phyloP scores from a whole-genome alignment of 35 echinoderm and acorn worm genomes.

The Antedon bifida region DNA sequence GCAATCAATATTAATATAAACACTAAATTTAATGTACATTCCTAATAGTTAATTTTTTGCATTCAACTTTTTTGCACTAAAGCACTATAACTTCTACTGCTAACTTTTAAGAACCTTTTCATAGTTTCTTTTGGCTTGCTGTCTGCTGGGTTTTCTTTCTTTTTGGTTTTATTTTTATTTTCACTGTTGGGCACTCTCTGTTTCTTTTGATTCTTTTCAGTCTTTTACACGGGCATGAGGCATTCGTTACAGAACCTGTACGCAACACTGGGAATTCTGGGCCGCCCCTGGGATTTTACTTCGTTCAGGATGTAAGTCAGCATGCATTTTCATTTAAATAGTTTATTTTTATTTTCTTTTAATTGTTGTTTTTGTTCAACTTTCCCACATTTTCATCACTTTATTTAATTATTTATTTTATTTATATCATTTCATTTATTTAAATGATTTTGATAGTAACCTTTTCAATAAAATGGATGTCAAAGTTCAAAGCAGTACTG shows the following conservation, averaged over 20 bases:
- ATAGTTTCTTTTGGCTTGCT: neutral
- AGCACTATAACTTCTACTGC: no score
- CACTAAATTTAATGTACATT: no score
- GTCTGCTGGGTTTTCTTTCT: neutral
- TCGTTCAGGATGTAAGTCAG: conserved; percentile 98
- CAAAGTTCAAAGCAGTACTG: no score
- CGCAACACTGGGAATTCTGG: conserved; percentile 30
- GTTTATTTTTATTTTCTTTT: neutral
- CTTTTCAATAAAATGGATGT: no score
- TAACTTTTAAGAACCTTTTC: neutral
- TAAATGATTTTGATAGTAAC: no score
- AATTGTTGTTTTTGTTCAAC: neutral
- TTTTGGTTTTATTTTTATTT: conserved; percentile 5
- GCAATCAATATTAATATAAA: no score
- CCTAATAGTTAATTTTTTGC: no score
- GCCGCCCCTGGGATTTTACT: conserved; percentile 85
- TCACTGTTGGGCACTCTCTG: conserved; percentile 12
- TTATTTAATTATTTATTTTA: no score
- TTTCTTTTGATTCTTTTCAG: conserved; percentile 71
- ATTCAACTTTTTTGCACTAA: no score
- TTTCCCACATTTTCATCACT: no score
- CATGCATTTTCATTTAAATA: neutral
- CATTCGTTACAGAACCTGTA: conserved; percentile 87
- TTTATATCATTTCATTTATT: no score
- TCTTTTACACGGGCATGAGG: conserved; percentile 93